Percentiles rank a stretch among this genome's conserved stretches.
Conservation (phyloP, 1,140 invertebrate species). For the Hypsibius dujardini region DNA sequence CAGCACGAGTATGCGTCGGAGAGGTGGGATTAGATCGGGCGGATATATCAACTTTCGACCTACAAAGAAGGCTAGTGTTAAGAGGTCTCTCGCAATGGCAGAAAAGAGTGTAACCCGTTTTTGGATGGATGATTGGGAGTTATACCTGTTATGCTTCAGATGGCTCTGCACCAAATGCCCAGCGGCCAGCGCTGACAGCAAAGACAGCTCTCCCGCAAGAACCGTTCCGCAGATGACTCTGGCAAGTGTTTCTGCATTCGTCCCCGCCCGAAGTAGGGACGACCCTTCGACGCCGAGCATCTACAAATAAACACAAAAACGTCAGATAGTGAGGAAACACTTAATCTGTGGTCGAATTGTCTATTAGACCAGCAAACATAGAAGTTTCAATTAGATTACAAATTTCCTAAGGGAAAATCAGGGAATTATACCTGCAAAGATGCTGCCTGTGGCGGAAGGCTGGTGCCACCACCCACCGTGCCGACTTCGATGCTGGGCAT, state of each 20-base stretch:
- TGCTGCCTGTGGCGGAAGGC: constrained; percentile 71
- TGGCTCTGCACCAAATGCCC: constrained; percentile 88
- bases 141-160: constrained; percentile 36
- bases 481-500: constrained; percentile 97
- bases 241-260: constrained; percentile 72
- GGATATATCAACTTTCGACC: constrained; percentile 4
- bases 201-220: constrained; percentile 83
- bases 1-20: too few species aligned
- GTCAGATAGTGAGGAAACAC: too few species aligned
- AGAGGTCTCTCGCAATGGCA: constrained; percentile 1
- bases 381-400: too few species aligned
- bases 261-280: constrained; percentile 43
- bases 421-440: constrained; percentile 36
- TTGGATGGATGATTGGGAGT: constrained; percentile 18
- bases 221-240: constrained; percentile 84
- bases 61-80: neutral
- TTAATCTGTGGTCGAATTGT: too few species aligned
- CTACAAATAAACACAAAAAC: constrained; percentile 28
- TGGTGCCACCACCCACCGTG: constrained; percentile 89
- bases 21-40: too few species aligned
- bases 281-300: constrained; percentile 68
- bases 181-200: constrained; percentile 90
- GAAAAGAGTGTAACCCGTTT: neutral
- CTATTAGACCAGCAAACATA: too few species aligned
- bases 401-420: neutral